Evolutionary conservation across 2,797 vertebrate genomes (phyloP).

Genomic region (Eupleurogrammus muticus): DNA sequence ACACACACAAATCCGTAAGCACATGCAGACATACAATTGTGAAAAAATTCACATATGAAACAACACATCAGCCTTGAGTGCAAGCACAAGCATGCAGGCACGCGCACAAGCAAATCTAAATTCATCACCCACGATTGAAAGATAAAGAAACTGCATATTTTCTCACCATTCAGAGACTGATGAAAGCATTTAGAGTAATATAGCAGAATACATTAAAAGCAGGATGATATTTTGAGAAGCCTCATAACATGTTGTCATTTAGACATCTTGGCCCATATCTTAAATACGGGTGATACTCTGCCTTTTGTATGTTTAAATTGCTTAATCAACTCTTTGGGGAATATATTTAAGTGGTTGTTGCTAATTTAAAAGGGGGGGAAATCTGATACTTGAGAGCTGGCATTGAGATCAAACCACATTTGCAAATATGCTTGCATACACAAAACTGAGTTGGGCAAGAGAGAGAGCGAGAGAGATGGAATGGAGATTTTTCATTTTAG

Average conservation of each 20-base stretch:
- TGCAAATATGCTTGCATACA: slow-evolving; percentile 55
- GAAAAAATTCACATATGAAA: slow-evolving; percentile 46
- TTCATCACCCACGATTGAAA: slow-evolving; percentile 82
- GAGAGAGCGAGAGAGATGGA: slow-evolving; percentile 29
- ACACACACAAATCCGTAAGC: too few relatives aligned
- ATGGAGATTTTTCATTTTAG: slow-evolving; percentile 46
- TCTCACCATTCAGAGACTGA: slow-evolving; percentile 82
- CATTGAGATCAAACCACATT: slow-evolving; percentile 59
- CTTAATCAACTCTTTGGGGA: slow-evolving; percentile 68
- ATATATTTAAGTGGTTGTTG: slow-evolving; percentile 61
- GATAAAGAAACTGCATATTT: slow-evolving; percentile 85
- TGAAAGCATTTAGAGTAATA: slow-evolving; percentile 84
- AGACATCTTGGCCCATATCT: slow-evolving; percentile 72
- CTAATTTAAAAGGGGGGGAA: slow-evolving; percentile 47
- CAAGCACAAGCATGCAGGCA: not conserved
- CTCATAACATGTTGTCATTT: slow-evolving; percentile 73
- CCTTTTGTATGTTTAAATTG: slow-evolving; percentile 66
- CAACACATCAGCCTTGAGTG: slow-evolving; percentile 43
- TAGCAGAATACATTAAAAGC: slow-evolving; percentile 82
- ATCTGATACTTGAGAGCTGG: slow-evolving; percentile 49
- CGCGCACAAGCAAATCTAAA: slow-evolving; percentile 61
- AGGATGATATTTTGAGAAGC: slow-evolving; percentile 73
- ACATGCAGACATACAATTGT: slow-evolving; percentile 39
- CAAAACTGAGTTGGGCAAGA: slow-evolving; percentile 37
- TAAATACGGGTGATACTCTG: slow-evolving; percentile 61